Base-by-base conservation (phyloP, 2,888 invertebrate genomes). In the Brassicogethes aeneus region DNA sequence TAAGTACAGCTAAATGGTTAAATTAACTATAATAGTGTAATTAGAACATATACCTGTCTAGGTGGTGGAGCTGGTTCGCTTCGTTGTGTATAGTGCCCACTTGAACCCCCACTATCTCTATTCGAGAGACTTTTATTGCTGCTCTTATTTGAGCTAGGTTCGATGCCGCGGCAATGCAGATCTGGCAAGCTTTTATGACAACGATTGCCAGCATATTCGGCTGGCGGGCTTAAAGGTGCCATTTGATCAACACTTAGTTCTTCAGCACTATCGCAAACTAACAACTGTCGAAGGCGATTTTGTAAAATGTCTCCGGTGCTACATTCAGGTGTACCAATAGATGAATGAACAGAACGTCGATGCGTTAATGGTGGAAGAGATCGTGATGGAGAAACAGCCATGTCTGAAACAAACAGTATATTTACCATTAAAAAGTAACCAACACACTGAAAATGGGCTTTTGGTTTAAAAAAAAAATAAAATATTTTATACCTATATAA, bases 181-280 rank as follows among this genome's bases (percentile, higher is more conserved):
- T 66, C 63, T 0, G 90, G 90, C 54, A 90, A 69, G 23, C 89
- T 89, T 61, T 90, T 90, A 71, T 90, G 89, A 77, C n/a, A 82
- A 75, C 56, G 77, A 75, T 13, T 79, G 3, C 82, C 23, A 5
- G 23, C 82, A 58, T 83, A 83, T 60, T 82, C 80, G 1, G 82
- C 82, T 1, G 82, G 83, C 3, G 83, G 83, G 56, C 82, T 82
- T 53, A 83, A 77, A 36, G 83, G 68, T 12, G 67, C 68, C 60
- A 69, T 58, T 46, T 69, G 67, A 56, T 74, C 74, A 31, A 72
- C 69, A 40, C 65, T 61, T 44, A 67, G 51, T 52, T 82, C 82
- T 62, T 84, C 83, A 44, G 82, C 77, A 61, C 83, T 83, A 61
- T 83, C 83, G 17, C 76, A 76, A 56, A 86, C 85, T 10, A 91